A percentile compares a stretch with the other conserved stretches of the same genome.
Evolutionary conservation across 2,888 invertebrate species (phyloP).

Genomic region (Drosophila lacicola): DNA sequence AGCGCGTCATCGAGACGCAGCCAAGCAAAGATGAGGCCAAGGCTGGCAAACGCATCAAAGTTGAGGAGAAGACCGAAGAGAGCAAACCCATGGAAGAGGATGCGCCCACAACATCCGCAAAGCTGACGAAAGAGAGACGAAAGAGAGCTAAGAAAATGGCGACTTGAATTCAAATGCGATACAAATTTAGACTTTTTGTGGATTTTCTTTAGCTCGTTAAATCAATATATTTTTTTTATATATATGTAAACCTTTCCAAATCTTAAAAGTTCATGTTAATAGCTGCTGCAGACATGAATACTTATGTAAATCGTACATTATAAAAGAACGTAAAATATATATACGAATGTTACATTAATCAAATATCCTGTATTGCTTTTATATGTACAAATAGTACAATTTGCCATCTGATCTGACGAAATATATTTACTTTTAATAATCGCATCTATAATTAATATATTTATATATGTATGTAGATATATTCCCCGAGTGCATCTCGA

Average conservation of each 20-base stretch:
- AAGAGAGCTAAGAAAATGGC: constrained; percentile 46
- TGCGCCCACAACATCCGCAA: constrained; percentile 28
- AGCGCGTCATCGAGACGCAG: constrained; percentile 91
- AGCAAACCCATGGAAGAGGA: constrained; percentile 33
- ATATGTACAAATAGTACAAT: too few relatives aligned
- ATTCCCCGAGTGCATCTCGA: too few relatives aligned
- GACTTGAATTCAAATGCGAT: constrained; percentile 15
- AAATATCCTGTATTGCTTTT: neutral
- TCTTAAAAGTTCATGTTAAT: neutral
- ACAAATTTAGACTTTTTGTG: neutral
- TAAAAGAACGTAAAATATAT: constrained; percentile 8
- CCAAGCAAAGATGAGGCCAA: constrained; percentile 84
- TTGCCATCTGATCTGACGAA: too few relatives aligned
- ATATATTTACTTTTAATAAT: too few relatives aligned
- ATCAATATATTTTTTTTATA: constrained; percentile 15
- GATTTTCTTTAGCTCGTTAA: constrained; percentile 8
- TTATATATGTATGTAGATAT: too few relatives aligned
- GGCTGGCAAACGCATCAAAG: constrained; percentile 82
- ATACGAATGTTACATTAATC: neutral
- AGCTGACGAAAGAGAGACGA: constrained; percentile 34
- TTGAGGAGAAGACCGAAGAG: constrained; percentile 61
- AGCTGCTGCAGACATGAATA: neutral
- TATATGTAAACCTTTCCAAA: constrained; percentile 10
- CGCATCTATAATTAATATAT: too few relatives aligned
- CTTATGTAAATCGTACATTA: constrained; percentile 3